phyloP scores from a whole-genome alignment of 2,113 vertebrate species.

The Seriola aureovittata region DNA sequence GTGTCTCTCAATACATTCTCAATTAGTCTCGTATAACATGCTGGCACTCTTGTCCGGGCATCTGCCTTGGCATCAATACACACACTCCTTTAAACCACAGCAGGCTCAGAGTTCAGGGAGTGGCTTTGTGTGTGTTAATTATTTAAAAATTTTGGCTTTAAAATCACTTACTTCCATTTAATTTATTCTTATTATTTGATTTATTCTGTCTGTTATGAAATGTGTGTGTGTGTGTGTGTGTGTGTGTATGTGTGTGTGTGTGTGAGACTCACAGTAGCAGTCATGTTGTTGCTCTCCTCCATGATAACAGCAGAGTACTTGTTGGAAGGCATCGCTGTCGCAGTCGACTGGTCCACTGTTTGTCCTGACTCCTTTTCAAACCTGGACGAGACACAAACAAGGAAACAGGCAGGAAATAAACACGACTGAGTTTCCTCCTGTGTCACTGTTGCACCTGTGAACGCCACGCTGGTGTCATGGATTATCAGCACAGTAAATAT shows the following conservation, averaged over 20 bases:
- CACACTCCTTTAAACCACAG: no score
- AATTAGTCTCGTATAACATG: conserved; percentile 46
- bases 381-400: conserved; percentile 59
- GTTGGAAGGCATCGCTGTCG: conserved; percentile 82
- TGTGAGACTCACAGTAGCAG: conserved; percentile 78
- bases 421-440: no score
- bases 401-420: background rate
- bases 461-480: no score
- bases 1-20: conserved; percentile 24
- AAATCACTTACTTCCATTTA: no score
- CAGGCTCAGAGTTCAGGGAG: no score
- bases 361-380: conserved; percentile 72
- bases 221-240: conserved; percentile 23
- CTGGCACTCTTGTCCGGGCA: conserved; percentile 35
- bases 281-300: conserved; percentile 82
- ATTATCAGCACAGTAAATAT: no score
- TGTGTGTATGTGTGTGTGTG: conserved; percentile 23
- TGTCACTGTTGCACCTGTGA: no score
- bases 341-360: conserved; percentile 52
- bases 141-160: no score
- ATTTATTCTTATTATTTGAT: no score
- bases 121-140: background rate
- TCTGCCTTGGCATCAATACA: conserved; percentile 38
- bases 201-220: no score
- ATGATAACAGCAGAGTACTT: conserved; percentile 79